A percentile compares a stretch with the other conserved stretches of the same genome.
phyloP scores from a whole-genome alignment of 2,113 vertebrate genomes.

The Drymodes brunneopygia region DNA sequence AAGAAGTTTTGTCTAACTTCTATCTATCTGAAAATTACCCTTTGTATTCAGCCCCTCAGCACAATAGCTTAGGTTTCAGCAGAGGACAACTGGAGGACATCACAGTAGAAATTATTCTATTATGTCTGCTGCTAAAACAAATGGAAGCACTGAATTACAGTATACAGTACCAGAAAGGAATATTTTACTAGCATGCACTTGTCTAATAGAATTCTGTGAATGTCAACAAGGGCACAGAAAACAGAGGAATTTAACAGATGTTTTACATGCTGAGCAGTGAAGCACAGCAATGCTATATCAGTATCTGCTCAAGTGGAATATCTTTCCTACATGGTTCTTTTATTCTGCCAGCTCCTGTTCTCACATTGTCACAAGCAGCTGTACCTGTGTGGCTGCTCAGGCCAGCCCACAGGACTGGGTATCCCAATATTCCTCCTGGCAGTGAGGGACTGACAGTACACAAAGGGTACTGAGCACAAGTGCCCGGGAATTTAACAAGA shows the following conservation, averaged over 20 bases:
- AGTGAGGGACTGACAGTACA: background rate
- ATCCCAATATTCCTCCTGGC: background rate
- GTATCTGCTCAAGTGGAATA: background rate
- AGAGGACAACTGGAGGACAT: constrained; percentile 59
- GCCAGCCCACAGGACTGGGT: background rate
- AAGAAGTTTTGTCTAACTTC: constrained; percentile 13
- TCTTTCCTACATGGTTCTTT: background rate
- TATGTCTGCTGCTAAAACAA: constrained; percentile 48
- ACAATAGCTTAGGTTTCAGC: constrained; percentile 13
- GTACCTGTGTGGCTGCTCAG: background rate
- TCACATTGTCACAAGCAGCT: background rate
- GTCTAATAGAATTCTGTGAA: constrained; percentile 9
- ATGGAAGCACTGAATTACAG: constrained; percentile 19
- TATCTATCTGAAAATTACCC: constrained; percentile 56
- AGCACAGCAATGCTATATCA: background rate
- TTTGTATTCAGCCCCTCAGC: background rate
- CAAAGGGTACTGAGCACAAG: background rate
- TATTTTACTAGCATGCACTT: background rate
- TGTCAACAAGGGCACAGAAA: constrained; percentile 7
- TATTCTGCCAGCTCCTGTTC: background rate
- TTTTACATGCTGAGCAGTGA: background rate
- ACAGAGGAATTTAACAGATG: background rate
- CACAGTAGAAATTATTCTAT: background rate
- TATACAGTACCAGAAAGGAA: background rate
- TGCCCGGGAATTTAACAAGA: rapidly evolving